Evolutionary conservation across 2,113 vertebrate genomes (phyloP), one percentile per base, ranked within the genome.

Genomic region (Polypterus senegalus): DNA sequence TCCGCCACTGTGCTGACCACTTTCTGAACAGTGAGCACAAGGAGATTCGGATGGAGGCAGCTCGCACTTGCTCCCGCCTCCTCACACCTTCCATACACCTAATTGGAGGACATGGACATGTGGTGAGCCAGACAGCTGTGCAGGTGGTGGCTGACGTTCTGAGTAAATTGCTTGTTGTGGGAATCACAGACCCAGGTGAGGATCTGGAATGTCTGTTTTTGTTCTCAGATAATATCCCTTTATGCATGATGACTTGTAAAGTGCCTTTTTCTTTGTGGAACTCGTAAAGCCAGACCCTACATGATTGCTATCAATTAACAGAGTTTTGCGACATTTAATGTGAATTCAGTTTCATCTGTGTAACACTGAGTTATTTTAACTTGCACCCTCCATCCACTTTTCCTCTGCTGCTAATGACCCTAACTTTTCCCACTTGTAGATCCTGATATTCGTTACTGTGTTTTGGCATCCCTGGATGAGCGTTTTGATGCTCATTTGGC

Each of bases 1-100:
- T 99, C n/a, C 92, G 96, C 6, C 96, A 99, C 70, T 99, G 96
- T 1, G 96, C 96, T 0, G 96, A 98, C 68, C 94, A 99, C 74
- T 99, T 99, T 69, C 81, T 99, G 60, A 98, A 96, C 83, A 99
- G 96, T 0, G 96, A 99, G 7, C 93, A 98, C 81, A 99, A 99
- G 80, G 95, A 97, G 77, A 89, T 99, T 67, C 89, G 96, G 4
- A 97, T 98, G 92, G 96, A 99, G 58, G 95, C 95, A 0, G 91
- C 96, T 0, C 91, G 95, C 43, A 98, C 95, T 6, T 99, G 96
- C 75, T 98, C 95, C 0, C 92, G 92, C 56, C 72, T 99, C 53
- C 92, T 99, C 10, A 97, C 93, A 0, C 96, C 96, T 49, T 98
- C 95, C 72, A 94, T 98, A 69, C 93, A 98, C 78, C 63, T 96